Evolutionary conservation across 1,140 invertebrate genomes (phyloP).

Genomic region (Tetragonula clypearis): DNA sequence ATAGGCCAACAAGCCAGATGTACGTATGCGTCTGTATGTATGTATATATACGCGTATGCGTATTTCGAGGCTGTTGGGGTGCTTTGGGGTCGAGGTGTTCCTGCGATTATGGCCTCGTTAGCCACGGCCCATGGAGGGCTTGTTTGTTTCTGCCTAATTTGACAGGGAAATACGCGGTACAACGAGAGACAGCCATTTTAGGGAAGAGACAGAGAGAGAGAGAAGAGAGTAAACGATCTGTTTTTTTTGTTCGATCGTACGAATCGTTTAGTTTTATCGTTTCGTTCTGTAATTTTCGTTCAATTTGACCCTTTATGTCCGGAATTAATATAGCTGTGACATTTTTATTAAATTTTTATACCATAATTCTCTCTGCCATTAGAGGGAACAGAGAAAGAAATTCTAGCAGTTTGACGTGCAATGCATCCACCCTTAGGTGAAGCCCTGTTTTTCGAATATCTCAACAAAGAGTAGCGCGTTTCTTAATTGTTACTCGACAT

Average conservation of each 20-base stretch:
- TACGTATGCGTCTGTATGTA: background rate
- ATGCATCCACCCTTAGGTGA: no score
- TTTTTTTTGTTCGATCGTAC: constrained; percentile 1
- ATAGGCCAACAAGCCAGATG: background rate
- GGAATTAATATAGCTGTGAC: no score
- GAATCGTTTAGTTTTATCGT: background rate
- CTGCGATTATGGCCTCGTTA: constrained; percentile 72
- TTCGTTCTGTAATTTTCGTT: background rate
- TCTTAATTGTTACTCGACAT: no score
- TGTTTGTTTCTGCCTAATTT: constrained; percentile 68
- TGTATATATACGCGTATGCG: background rate
- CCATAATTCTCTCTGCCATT: no score
- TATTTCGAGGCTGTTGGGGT: constrained; percentile 39
- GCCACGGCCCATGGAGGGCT: constrained; percentile 62
- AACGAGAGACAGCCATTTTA: background rate
- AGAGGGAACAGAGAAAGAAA: no score
- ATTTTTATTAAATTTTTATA: no score
- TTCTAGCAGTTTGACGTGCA: no score
- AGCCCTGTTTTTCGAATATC: no score
- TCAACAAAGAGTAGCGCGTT: no score
- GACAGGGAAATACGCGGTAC: constrained; percentile 36
- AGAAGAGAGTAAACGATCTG: background rate
- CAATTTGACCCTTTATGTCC: no score
- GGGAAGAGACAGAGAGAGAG: background rate
- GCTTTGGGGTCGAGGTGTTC: constrained; percentile 59